Conservation (phyloP, 2,113 vertebrate species). For the Ameiurus melas region DNA sequence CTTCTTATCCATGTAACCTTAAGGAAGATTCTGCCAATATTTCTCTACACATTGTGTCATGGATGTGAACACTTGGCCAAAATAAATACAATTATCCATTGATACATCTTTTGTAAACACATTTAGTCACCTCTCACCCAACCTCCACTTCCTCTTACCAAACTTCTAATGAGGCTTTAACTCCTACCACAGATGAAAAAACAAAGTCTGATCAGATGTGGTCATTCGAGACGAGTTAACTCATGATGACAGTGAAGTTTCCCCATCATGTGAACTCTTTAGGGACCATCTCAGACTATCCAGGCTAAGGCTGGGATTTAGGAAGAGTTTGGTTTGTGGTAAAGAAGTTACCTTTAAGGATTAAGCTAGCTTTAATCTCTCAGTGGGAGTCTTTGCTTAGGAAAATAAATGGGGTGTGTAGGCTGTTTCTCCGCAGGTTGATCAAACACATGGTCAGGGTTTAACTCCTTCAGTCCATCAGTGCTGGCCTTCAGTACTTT, state of each 20-base stretch:
- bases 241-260: conserved; percentile 2
- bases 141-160: not conserved
- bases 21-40: not conserved
- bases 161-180: not conserved
- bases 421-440: not conserved
- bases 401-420: not conserved
- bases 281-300: not conserved
- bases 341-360: conserved; percentile 18
- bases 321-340: not conserved
- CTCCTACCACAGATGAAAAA: conserved; percentile 4
- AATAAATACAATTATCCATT: not conserved
- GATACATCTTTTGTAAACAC: not conserved
- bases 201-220: conserved; percentile 20
- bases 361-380: conserved; percentile 21
- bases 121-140: not conserved
- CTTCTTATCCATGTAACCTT: not conserved
- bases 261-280: not conserved
- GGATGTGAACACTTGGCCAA: not conserved
- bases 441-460: conserved; percentile 12
- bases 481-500: not conserved
- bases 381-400: not conserved
- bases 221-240: not conserved
- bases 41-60: not conserved
- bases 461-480: conserved; percentile 16
- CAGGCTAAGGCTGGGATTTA: not conserved